Evolutionary conservation across 2,888 invertebrate species (phyloP), one percentile per base, ranked within the genome.

Genomic region (Drosophila stalkeri): DNA sequence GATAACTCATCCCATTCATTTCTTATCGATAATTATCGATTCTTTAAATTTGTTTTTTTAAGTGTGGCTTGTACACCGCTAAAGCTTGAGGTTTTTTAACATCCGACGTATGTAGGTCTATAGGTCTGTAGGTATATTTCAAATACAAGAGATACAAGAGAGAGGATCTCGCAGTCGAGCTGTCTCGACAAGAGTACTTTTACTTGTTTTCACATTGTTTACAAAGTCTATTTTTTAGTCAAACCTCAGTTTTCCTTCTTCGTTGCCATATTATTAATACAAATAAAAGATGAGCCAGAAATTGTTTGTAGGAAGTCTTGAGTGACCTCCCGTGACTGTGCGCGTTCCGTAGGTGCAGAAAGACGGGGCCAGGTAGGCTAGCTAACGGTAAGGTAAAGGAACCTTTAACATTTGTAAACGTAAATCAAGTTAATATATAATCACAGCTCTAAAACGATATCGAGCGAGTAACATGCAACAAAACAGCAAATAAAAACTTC

Each of bases 361-460:
- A 43, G 57, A 9, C n/a, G n/a, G 52, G 5, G 20, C 18, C 27
- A 16, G 43, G 11, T 4, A 44, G 16, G 3, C 3, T 39, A 12
- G 18, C 23, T 11, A 1, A 7, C 8, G 18, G 20, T 23, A 35
- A 18, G 44, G 52, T 70, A 80, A 59, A 64, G 65, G 55, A 67
- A 68, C 72, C 31, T 18, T 62, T 62, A 69, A 69, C n/a, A n/a
- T n/a, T n/a, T 75, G 80, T 87, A 72, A 80, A 81, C 79, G 77
- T 75, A 81, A 88, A 86, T 88, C 86, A 81, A 88, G 88, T 86
- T 85, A 85, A n/a, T n/a, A 74, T 72, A 82, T 82, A 85, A 88
- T 86, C 88, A 84, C 85, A 85, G 85, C 83, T 79, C 84, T 75
- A 76, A 83, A 83, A 65, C 79, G 77, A 84, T n/a, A 83, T 83